phyloP scores from a whole-genome alignment of 1,140 invertebrate genomes.

The Rhagoletis zephyria region DNA sequence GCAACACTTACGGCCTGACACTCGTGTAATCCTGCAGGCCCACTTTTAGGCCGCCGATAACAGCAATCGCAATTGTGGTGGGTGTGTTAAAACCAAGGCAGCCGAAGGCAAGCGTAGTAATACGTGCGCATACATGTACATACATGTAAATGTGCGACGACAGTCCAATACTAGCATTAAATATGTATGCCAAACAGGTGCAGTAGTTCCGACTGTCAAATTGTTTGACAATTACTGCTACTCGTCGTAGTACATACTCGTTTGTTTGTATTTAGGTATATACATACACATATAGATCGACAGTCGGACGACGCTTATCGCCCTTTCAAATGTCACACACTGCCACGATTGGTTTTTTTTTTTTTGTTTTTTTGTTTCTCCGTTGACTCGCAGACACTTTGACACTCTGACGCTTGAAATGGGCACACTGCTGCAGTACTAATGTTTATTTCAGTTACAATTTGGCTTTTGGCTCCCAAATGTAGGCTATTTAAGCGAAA shows the following conservation, averaged over 20 bases:
- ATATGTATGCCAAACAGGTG: constrained; percentile 36
- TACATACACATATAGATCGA: no score
- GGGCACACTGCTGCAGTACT: no score
- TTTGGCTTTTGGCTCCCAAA: constrained; percentile 37
- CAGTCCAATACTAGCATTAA: constrained; percentile 2
- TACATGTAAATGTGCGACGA: not conserved
- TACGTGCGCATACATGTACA: not conserved
- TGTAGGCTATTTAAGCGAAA: constrained; percentile 8
- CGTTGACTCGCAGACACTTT: not conserved
- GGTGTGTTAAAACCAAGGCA: not conserved
- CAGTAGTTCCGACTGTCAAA: constrained; percentile 38
- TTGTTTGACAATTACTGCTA: not conserved
- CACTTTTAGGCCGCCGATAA: constrained; percentile 16
- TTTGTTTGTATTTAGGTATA: no score
- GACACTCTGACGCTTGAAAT: not conserved
- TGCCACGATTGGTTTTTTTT: not conserved
- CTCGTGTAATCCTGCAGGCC: constrained; percentile 7
- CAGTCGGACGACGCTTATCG: not conserved
- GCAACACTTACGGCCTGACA: not conserved
- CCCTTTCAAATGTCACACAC: not conserved
- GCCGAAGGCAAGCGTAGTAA: not conserved
- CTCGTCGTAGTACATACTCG: no score
- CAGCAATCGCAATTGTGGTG: constrained; percentile 44
- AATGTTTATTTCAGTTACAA: constrained; percentile 28
- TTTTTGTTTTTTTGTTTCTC: no score